Evolutionary conservation across 2,888 invertebrate genomes (phyloP).

Genomic region (Zygothrica quintamaculata): DNA sequence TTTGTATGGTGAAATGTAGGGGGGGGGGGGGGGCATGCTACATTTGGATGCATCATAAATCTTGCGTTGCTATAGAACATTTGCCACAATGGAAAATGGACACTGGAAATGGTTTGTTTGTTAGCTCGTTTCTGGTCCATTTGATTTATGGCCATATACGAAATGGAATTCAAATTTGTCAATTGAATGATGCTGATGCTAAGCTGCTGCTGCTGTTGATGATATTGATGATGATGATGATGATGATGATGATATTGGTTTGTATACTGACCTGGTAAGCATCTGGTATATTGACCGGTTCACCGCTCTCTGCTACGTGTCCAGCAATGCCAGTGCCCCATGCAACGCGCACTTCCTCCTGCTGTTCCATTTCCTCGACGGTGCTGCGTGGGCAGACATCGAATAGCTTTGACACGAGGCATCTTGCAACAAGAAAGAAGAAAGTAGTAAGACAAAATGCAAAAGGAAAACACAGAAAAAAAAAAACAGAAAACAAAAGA

Average conservation of each 20-base stretch:
- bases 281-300: conserved; percentile 97
- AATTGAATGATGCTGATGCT: conserved; percentile 36
- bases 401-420: conserved; percentile 96
- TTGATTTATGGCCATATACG: conserved; percentile 60
- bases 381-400: conserved; percentile 97
- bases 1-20: too few relatives aligned
- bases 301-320: conserved; percentile 96
- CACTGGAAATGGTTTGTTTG: too few relatives aligned
- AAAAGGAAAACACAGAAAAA: background rate
- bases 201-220: background rate
- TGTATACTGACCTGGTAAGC: conserved; percentile 91
- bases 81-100: conserved; percentile 32
- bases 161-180: conserved; percentile 70
- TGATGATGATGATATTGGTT: too few relatives aligned
- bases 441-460: background rate
- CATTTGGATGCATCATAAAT: conserved; percentile 62
- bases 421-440: conserved; percentile 85
- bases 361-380: conserved; percentile 95
- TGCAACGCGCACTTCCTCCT: conserved; percentile 96
- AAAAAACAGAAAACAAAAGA: background rate
- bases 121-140: conserved; percentile 7
- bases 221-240: background rate
- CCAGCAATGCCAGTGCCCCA: conserved; percentile 98
- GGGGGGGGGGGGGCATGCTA: too few relatives aligned
- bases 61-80: conserved; percentile 47